These are phyloP conservation scores for Oreortyx pictus DNA, from an alignment of 2,797 vertebrate species.

Conservation along the genomic window DNA sequence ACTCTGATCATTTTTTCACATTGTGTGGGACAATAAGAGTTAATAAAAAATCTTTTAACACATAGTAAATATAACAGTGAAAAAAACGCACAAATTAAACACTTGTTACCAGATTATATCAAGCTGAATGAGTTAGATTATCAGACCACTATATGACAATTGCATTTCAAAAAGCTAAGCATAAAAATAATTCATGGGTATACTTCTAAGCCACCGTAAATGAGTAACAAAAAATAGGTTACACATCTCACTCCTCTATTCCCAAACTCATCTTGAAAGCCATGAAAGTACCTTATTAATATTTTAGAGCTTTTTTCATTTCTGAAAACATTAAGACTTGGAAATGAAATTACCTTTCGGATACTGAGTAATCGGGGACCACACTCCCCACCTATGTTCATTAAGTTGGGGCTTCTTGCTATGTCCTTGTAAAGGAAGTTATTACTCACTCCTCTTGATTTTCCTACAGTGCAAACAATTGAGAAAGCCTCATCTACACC, in stretches of 20 bases:
- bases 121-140: background rate
- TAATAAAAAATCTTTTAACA: background rate
- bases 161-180: background rate
- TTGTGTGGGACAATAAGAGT: background rate
- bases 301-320: slow-evolving; percentile 28
- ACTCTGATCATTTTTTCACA: background rate
- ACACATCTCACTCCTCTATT: background rate
- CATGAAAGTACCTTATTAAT: slow-evolving; percentile 14
- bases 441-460: slow-evolving; percentile 30
- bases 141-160: background rate
- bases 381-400: slow-evolving; percentile 14
- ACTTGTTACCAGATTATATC: background rate
- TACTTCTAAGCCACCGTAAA: background rate
- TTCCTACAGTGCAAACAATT: background rate
- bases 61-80: background rate
- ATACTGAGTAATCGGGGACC: slow-evolving; percentile 32
- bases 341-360: slow-evolving; percentile 33
- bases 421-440: slow-evolving; percentile 27
- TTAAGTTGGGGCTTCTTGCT: slow-evolving; percentile 17
- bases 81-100: background rate
- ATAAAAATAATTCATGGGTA: background rate
- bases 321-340: slow-evolving; percentile 21
- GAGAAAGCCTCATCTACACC: background rate
- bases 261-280: background rate
- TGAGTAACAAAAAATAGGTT: background rate